Evolutionary conservation across 2,797 vertebrate genomes (phyloP), one percentile per base, ranked within the genome.

Genomic region (Chaetophractus vellerosus): DNA sequence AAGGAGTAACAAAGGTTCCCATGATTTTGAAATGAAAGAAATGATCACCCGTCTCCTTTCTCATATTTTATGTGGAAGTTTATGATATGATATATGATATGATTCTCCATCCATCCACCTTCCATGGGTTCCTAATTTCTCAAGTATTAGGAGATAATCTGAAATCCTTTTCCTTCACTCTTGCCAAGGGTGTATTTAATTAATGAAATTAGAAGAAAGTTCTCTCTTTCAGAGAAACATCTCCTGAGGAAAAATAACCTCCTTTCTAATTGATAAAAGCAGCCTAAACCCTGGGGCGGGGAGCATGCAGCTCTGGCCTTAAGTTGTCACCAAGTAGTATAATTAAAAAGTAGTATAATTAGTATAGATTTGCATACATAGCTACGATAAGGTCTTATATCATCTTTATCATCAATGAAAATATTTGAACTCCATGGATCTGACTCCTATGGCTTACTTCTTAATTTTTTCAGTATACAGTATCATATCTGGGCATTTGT

Each of bases 151-250:
- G 1, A 93, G 93, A 68, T 71, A 88, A 11, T 64, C 45, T 83
- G 64, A 78, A 91, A 91, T 80, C 48, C 52, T 94, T 91, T 80
- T 85, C 31, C 31, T 93, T 95, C n/a, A 71, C 48, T 81, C 84
- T 91, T 57, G 24, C 23, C 76, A 88, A 61, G 19, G 8, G 3
- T 28, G 85, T 84, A 89, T 45, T 93, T 23, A 80, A 90, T 81
- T 59, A 57, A 19, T 79, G 19, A 92, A 93, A 93, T 89, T n/a
- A 66, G 45, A 81, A 92, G 41, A 93, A 86, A 72, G 24, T 2
- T 66, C 33, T 92, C 41, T n/a, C 74, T 85, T 97, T 90, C 28
- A 90, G 26, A 95, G 21, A 88, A 92, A 50, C 21, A 81, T 24
- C 33, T 84, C 55, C 36, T 85, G 26, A 78, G 61, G 41, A 88